Percentiles rank a stretch among this genome's conserved stretches.
Evolutionary conservation across 2,888 invertebrate species (phyloP).

Genomic region (Parnassius mnemosyne): DNA sequence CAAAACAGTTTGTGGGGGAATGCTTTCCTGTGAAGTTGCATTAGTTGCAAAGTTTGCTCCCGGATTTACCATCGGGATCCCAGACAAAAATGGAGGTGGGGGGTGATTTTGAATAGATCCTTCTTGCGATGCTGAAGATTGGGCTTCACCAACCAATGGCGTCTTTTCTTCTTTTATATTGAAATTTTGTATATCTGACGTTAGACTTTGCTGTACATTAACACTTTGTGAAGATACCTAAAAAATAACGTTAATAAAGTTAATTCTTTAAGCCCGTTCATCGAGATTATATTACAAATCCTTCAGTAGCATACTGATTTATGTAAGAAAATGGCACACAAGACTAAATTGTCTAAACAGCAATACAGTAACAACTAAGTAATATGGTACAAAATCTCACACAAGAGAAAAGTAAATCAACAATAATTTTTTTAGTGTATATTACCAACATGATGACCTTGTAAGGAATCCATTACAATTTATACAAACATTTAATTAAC

Average conservation of each 20-base stretch:
- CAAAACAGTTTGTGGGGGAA: constrained; percentile 32
- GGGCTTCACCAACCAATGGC: constrained; percentile 46
- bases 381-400: no score
- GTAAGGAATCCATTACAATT: no score
- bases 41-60: constrained; percentile 36
- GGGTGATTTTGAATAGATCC: constrained; percentile 38
- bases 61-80: constrained; percentile 77
- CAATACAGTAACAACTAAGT: no score
- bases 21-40: constrained; percentile 36
- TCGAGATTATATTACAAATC: no score
- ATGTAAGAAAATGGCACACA: no score
- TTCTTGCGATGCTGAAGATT: constrained; percentile 39
- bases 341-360: no score
- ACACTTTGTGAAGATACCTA: constrained; percentile 46
- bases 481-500: no score
- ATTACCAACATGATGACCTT: no score
- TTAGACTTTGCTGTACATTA: constrained; percentile 44
- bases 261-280: no score
- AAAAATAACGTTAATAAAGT: constrained; percentile 1
- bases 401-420: no score
- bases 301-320: no score
- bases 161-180: constrained; percentile 55
- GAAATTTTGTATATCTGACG: constrained; percentile 52
- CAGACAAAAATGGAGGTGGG: constrained; percentile 72
- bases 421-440: no score